Evolutionary conservation across 2,113 vertebrate species (phyloP).

Genomic region (Psittacus erithacus): DNA sequence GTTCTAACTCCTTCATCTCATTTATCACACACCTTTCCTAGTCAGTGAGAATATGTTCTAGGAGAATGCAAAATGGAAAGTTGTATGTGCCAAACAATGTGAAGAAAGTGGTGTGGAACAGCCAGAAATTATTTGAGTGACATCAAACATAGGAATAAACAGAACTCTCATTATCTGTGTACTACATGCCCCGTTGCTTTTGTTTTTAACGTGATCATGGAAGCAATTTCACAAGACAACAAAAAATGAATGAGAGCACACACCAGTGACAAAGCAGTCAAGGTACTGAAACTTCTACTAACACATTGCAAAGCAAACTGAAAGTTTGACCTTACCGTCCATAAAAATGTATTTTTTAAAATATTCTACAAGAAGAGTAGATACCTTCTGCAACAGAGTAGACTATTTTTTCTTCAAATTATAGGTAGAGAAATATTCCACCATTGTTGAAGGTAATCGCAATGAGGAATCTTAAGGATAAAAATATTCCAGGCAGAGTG

Average conservation of each 20-base stretch:
- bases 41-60: not conserved
- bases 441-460: not conserved
- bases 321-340: not conserved
- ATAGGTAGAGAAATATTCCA: not conserved
- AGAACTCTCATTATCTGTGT: not conserved
- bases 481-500: not conserved
- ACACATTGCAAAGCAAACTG: not conserved
- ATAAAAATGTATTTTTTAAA: not conserved
- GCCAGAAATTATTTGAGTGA: not conserved
- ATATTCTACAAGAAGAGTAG: not conserved
- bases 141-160: not conserved
- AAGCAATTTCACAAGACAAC: conserved; percentile 4
- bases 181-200: conserved; percentile 26
- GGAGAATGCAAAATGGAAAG: not conserved
- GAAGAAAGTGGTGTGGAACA: conserved; percentile 9
- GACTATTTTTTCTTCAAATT: not conserved
- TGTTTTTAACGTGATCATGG: not conserved
- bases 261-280: not conserved
- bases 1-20: conserved; percentile 32
- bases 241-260: not conserved
- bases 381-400: not conserved
- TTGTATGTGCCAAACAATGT: not conserved
- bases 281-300: not conserved
- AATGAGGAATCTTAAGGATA: not conserved
- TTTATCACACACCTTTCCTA: conserved; percentile 20